Evolutionary conservation across 1,140 invertebrate species (phyloP), one percentile per base, ranked within the genome.

Genomic region (Galendromus occidentalis): DNA sequence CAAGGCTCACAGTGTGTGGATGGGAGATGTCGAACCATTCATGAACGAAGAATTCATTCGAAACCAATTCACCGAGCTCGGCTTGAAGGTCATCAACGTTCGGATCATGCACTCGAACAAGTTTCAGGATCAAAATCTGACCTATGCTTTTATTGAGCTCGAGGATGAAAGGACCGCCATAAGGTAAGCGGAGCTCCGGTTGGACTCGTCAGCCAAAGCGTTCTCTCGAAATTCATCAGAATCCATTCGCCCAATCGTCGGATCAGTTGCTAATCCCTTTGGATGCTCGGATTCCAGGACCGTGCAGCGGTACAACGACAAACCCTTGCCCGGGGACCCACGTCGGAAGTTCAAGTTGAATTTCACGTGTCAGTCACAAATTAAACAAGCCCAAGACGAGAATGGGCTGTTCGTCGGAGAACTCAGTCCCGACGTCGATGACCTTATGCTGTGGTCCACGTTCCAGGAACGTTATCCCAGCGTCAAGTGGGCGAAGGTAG

Each of bases 381-480:
- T 59, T 22, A 59, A 59, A 25, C 51, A 59, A 25, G 51, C 51
- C 14, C 51, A 59, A 25, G 51, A 59, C 9, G 51, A 59, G 33
- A 59, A 59, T 22, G 51, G 51, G 33, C 83, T 97, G 30, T 96
- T 91, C 88, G 89, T 95, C 66, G 91, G 91, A 25, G 91, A 96
- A 76, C 79, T 96, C 18, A 88, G 86, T 68, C 84, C 87, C 1
- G 91, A 95, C 76, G 90, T 97, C n/a, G 91, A 97, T 79, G 91
- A 97, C 77, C 91, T 93, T 76, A 86, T 84, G 42, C 77, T 97
- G 4, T 95, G 91, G 75, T 84, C 89, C 77, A 85, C 87, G 2
- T 96, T 97, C 78, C 86, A 87, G 63, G 83, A 86, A 51, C 86
- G 88, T 73, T 97, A 93, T 74, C 85, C 86, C 70, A 91, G 89